Base-by-base conservation (phyloP, 1,140 invertebrate genomes). In the Drosophila tsacasi region DNA sequence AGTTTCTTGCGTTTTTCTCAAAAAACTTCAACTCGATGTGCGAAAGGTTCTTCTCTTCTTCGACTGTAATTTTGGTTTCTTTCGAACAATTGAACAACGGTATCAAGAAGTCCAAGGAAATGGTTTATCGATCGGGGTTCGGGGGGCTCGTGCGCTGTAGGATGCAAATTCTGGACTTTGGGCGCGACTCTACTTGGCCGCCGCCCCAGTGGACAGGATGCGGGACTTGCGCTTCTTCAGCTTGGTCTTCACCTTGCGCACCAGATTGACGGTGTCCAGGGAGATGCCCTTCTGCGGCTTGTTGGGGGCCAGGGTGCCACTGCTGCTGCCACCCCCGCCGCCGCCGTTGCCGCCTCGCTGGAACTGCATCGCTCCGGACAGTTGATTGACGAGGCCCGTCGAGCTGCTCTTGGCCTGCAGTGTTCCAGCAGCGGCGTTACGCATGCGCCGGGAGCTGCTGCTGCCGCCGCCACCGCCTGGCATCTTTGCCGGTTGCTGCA, bases 241-340 rank as follows among this genome's bases (percentile, higher is more conserved):
- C 55, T 92, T 92, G 21, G 87, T 91, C 52, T 92, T 92, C 25
- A 92, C 91, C 62, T 92, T 92, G 7, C 91, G 91, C 21, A 89
- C 91, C 9, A 92, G 55, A 25, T 71, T 92, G 1, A 77, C 86
- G 1, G 91, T 77, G 49, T 86, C 80, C 49, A 89, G 35, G 0
- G 69, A 60, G n/a, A 89, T 84, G 12, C 47, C 69, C 0, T 69
- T 40, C 0, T 73, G 19, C 3, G 85, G 66, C 54, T 90, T 89
- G 21, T 46, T 66, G 21, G 65, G 25, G 21, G 60, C 27, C 27
- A 72, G 67, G 10, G 69, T 19, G 17, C 55, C 37, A n/a, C 21
- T 52, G 21, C 21, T 52, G n/a, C 35, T 46, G 37, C 37, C 64
- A 1, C 72, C 52, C 5, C 52, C 52, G 1, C 52, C 52, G 4